These are phyloP conservation scores for Sarcophaga peregrina DNA, from an alignment of 1,140 invertebrate species.

Conservation along the genomic window DNA sequence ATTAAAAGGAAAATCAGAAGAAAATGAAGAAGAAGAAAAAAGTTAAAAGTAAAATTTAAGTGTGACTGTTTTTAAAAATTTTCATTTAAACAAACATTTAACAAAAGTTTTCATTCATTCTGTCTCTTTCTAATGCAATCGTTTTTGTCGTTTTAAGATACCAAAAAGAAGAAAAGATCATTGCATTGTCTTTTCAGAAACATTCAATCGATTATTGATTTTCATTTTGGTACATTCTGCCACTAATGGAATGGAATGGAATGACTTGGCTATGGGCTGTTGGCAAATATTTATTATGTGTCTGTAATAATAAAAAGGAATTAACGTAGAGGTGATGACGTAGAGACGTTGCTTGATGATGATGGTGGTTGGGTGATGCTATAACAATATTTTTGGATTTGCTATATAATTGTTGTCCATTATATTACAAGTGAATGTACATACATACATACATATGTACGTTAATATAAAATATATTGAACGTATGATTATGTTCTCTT, in stretches of 20 bases:
- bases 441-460: background rate
- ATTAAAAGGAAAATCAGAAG: too few relatives aligned
- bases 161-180: background rate
- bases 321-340: too few relatives aligned
- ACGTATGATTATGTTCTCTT: too few relatives aligned
- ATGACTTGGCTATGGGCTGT: background rate
- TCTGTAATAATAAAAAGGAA: too few relatives aligned
- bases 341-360: background rate
- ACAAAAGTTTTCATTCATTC: background rate
- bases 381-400: background rate
- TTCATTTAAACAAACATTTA: background rate
- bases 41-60: conserved; percentile 20
- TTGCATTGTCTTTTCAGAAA: background rate
- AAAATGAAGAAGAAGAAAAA: background rate
- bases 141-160: too few relatives aligned
- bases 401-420: too few relatives aligned
- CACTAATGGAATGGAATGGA: background rate
- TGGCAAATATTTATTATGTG: too few relatives aligned
- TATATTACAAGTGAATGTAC: background rate
- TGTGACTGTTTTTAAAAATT: background rate
- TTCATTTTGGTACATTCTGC: background rate
- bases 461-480: too few relatives aligned
- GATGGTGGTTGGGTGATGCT: background rate
- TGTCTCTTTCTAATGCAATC: too few relatives aligned
- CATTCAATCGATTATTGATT: conserved; percentile 2